A percentile compares a stretch with the other conserved stretches of the same genome.
These are phyloP conservation scores for Philotrypesis tridentata DNA, from an alignment of 1,140 invertebrate genomes.

Conservation along the genomic window DNA sequence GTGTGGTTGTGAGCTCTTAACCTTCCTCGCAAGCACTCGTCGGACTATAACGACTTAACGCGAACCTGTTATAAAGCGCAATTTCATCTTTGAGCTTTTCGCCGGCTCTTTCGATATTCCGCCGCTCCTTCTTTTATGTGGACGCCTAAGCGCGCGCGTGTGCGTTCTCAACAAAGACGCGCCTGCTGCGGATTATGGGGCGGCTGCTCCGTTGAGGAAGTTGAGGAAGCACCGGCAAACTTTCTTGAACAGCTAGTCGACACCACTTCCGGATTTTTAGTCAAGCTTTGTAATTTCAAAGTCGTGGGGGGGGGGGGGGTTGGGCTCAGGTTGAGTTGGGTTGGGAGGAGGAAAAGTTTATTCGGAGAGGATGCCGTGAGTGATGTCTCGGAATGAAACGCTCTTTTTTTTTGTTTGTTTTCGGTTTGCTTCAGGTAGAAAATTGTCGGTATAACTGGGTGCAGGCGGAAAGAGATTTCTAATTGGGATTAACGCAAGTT, in stretches of 20 bases:
- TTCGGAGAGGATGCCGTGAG: too few relatives aligned
- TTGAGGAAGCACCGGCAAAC: neutral
- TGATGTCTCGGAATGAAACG: too few relatives aligned
- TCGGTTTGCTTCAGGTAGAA: too few relatives aligned
- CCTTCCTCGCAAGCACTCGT: neutral
- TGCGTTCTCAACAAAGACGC: constrained; percentile 1
- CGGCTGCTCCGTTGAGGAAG: neutral
- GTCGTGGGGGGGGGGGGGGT: too few relatives aligned
- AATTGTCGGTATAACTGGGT: too few relatives aligned
- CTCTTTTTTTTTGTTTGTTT: too few relatives aligned
- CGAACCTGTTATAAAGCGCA: constrained; percentile 5
- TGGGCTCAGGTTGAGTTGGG: too few relatives aligned
- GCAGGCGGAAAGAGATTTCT: too few relatives aligned
- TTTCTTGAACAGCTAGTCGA: neutral
- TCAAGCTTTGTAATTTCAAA: neutral
- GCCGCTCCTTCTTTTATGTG: neutral
- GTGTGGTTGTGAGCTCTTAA: constrained; percentile 1
- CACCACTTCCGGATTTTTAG: neutral
- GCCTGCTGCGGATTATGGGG: neutral
- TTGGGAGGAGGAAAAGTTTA: neutral
- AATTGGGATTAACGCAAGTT: too few relatives aligned
- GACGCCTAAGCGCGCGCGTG: too few relatives aligned
- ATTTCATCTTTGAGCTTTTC: constrained; percentile 17
- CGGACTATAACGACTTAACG: neutral
- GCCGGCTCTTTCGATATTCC: neutral